Evolutionary conservation across 2,888 invertebrate species (phyloP), one percentile per base, ranked within the genome.

Genomic region (Orthonychiurus folsomi): DNA sequence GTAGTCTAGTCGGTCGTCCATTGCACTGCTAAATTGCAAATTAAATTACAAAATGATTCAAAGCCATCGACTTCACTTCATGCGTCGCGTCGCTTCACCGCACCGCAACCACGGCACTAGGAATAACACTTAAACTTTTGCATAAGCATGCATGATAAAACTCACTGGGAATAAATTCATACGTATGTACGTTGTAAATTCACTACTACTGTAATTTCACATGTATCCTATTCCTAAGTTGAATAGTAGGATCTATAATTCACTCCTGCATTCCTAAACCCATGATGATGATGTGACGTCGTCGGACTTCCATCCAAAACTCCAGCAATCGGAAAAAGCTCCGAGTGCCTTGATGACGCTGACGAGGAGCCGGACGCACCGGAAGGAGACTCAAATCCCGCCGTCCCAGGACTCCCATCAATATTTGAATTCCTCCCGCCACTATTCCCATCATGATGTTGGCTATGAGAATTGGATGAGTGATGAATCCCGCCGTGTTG

Each of bases 201-300:
- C n/a, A n/a, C n/a, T n/a, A n/a, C n/a, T n/a, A n/a, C n/a, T n/a
- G n/a, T n/a, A n/a, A n/a, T n/a, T n/a, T n/a, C n/a, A n/a, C n/a
- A n/a, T n/a, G n/a, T n/a, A n/a, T n/a, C n/a, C n/a, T n/a, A n/a
- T n/a, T n/a, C 52, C 37, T 20, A 59, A 20, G 50, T 59, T 3
- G 59, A 59, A 24, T 59, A 59, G 50, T 50, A 59, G 18, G 59
- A 48, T 23, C 59, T 20, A 59, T 59, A 59, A 15, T 47, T 50
- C 18, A 37, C 5, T 9, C 37, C 21, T 55, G 56, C 20, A 56
- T 56, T 56, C 28, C 56, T 56, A 56, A 56, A 56, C 15, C 27
- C 56, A 26, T 26, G 27, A 18, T 56, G 56, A 56, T 56, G 56
- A 56, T 56, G 55, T 24, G 25, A 27, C 20, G 56, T 21, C 28